Percentiles rank a stretch among this genome's conserved stretches.
These are phyloP conservation scores for Passer domesticus DNA, from an alignment of 2,113 vertebrate genomes.

Conservation along the genomic window DNA sequence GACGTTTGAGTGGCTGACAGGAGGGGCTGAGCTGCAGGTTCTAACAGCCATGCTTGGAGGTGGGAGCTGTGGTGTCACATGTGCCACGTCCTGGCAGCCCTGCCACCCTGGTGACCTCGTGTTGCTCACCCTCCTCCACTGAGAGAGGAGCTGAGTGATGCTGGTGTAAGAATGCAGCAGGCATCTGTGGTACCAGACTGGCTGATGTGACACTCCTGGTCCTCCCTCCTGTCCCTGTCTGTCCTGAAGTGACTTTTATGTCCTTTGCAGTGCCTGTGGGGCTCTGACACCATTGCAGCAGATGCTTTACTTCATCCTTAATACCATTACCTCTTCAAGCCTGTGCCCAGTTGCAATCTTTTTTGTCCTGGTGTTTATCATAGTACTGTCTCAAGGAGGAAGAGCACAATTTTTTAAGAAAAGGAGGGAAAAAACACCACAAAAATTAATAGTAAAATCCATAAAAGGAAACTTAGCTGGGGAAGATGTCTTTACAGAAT, in stretches of 20 bases:
- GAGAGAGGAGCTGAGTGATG: not conserved
- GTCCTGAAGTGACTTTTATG: not conserved
- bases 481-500: slow-evolving; percentile 2
- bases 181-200: not conserved
- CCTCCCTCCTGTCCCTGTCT: not conserved
- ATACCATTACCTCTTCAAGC: not conserved
- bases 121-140: not conserved
- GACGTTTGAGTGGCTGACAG: not conserved
- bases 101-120: not conserved
- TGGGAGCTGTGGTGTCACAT: not conserved
- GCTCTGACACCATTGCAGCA: not conserved
- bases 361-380: not conserved
- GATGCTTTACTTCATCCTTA: not conserved
- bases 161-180: not conserved
- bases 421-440: not conserved
- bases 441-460: not conserved
- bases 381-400: not conserved
- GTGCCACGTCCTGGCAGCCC: not conserved
- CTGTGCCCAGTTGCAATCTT: not conserved
- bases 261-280: not conserved
- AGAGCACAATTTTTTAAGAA: not conserved
- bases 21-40: not conserved
- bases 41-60: not conserved
- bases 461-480: slow-evolving; percentile 29
- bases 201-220: not conserved